Conservation (phyloP, 2,113 vertebrate species). For the Barbus barbus region DNA sequence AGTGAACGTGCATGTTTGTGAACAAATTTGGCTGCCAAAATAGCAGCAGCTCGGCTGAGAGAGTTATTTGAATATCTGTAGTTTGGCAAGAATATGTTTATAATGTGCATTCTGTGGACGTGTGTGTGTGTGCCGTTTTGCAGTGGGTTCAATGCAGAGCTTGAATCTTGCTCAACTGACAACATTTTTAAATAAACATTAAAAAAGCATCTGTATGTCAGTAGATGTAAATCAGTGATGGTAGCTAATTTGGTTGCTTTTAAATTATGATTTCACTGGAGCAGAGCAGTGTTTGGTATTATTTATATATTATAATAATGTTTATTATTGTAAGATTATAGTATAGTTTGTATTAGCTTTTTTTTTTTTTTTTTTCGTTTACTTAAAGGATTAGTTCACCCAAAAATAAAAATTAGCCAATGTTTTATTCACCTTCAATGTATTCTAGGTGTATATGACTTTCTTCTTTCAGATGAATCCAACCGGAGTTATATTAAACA, state of each 20-base stretch:
- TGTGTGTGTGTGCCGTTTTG: background rate
- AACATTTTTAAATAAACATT: background rate
- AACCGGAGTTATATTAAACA: too few relatives aligned
- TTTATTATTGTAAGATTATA: background rate
- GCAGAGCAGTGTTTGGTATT: too few relatives aligned
- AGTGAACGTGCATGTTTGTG: slow-evolving; percentile 20
- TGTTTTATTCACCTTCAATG: too few relatives aligned
- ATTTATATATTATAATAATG: too few relatives aligned
- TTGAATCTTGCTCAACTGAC: background rate
- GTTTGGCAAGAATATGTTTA: slow-evolving; percentile 28
- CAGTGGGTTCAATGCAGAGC: background rate
- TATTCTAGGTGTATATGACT: too few relatives aligned
- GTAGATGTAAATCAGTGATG: background rate
- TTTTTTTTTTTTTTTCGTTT: too few relatives aligned
- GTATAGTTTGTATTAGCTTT: background rate
- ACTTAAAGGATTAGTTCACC: too few relatives aligned
- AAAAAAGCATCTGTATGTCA: background rate
- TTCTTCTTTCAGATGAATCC: too few relatives aligned
- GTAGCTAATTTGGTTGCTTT: background rate
- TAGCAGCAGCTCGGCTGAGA: slow-evolving; percentile 31
- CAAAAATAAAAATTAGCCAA: too few relatives aligned
- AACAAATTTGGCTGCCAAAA: slow-evolving; percentile 35
- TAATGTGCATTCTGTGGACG: background rate
- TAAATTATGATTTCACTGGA: background rate
- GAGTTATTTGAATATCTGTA: slow-evolving; percentile 5